These are phyloP conservation scores for Saturnia japonica DNA, from an alignment of 2,888 invertebrate genomes.

Conservation along the genomic window DNA sequence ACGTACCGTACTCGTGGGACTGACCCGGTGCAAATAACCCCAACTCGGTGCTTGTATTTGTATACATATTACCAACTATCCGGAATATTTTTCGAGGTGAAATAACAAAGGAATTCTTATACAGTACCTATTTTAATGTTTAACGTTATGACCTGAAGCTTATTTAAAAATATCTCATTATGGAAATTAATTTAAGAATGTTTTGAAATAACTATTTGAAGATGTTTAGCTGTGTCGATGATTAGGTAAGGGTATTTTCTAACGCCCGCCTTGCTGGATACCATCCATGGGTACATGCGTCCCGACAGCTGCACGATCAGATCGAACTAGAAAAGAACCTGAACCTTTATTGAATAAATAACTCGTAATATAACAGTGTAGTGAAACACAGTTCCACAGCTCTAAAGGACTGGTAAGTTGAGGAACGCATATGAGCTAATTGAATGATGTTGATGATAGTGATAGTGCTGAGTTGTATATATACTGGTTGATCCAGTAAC, in stretches of 20 bases:
- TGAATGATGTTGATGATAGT: too few relatives aligned
- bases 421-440: too few relatives aligned
- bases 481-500: too few relatives aligned
- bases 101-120: constrained; percentile 9
- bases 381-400: too few relatives aligned
- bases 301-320: too few relatives aligned
- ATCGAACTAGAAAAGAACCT: too few relatives aligned
- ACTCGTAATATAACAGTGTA: too few relatives aligned
- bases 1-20: constrained; percentile 19
- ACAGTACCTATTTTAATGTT: background rate
- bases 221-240: background rate
- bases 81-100: constrained; percentile 11
- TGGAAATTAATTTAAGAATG: background rate
- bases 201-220: background rate
- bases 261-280: too few relatives aligned
- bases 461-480: too few relatives aligned
- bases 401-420: too few relatives aligned
- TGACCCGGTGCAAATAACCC: constrained; percentile 10
- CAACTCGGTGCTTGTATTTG: background rate
- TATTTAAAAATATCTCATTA: background rate
- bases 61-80: constrained; percentile 12
- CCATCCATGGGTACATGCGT: too few relatives aligned
- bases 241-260: background rate
- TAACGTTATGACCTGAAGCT: background rate
- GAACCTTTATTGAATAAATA: too few relatives aligned